Evolutionary conservation across 1,140 invertebrate genomes (phyloP).

Genomic region (Sarcophaga peregrina): DNA sequence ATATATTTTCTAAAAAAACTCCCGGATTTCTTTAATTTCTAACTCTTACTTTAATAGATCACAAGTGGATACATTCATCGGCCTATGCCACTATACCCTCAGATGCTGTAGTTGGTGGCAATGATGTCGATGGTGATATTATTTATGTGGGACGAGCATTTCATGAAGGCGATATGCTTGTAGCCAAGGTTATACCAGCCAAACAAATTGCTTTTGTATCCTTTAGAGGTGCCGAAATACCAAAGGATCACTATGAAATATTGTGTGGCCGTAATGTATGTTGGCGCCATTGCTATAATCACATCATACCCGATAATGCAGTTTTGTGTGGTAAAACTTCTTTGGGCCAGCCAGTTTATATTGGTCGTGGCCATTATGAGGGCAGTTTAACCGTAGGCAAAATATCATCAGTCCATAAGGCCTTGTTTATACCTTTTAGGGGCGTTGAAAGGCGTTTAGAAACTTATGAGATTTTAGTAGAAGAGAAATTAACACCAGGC

Average conservation of each 20-base stretch:
- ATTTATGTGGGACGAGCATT: constrained; percentile 67
- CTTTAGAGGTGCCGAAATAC: constrained; percentile 60
- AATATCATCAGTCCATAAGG: constrained; percentile 76
- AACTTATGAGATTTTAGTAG: constrained; percentile 66
- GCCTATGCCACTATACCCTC: constrained; percentile 59
- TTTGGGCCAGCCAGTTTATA: constrained; percentile 74
- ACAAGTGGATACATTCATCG: constrained; percentile 64
- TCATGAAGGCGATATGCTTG: constrained; percentile 56
- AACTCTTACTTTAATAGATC: constrained; percentile 23
- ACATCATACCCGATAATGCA: constrained; percentile 71
- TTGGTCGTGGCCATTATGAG: constrained; percentile 73
- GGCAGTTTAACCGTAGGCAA: constrained; percentile 80
- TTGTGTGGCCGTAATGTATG: constrained; percentile 65
- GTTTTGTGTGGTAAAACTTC: constrained; percentile 72
- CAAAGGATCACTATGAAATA: constrained; percentile 66
- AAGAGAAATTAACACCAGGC: constrained; percentile 50
- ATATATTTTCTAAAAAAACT: no score
- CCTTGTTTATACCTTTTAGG: constrained; percentile 78
- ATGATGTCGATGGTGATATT: constrained; percentile 67
- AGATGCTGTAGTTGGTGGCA: constrained; percentile 68
- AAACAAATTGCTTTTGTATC: constrained; percentile 67
- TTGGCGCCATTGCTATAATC: constrained; percentile 70
- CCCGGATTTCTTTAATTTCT: no score
- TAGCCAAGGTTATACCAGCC: constrained; percentile 67
- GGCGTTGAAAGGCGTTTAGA: constrained; percentile 71